These are phyloP conservation scores for Hypsibius dujardini DNA, from an alignment of 1,140 invertebrate species.

Conservation along the genomic window DNA sequence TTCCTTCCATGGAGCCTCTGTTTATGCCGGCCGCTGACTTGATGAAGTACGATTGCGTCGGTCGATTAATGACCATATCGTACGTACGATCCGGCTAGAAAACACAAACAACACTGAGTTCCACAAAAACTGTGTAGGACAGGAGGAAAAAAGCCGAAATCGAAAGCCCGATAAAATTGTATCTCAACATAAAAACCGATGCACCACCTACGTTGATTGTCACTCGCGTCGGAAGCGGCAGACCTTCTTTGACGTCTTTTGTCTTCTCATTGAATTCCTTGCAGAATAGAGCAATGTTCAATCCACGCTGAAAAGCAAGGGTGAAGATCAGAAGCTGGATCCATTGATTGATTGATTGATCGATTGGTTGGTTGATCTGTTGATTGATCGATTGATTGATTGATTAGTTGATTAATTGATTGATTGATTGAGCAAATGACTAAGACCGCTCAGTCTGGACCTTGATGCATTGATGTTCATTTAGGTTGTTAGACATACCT, in stretches of 20 bases:
- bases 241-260: slow-evolving; percentile 71
- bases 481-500: slow-evolving; percentile 50
- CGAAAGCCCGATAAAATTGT: too few relatives aligned
- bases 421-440: too few relatives aligned
- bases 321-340: too few relatives aligned
- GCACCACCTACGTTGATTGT: slow-evolving; percentile 44
- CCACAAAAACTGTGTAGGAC: too few relatives aligned
- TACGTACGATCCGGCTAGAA: slow-evolving; percentile 59
- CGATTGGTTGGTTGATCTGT: too few relatives aligned
- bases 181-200: background rate
- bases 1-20: slow-evolving; percentile 55
- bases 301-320: slow-evolving; percentile 50
- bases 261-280: slow-evolving; percentile 96
- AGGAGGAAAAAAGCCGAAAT: too few relatives aligned
- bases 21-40: slow-evolving; percentile 83
- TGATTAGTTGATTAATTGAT: too few relatives aligned
- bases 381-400: too few relatives aligned
- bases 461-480: too few relatives aligned
- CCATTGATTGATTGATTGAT: too few relatives aligned
- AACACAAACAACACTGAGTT: slow-evolving; percentile 18
- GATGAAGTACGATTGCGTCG: slow-evolving; percentile 65
- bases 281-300: slow-evolving; percentile 87
- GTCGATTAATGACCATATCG: slow-evolving; percentile 59
- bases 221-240: slow-evolving; percentile 65
- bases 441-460: slow-evolving; percentile 18